A percentile compares a stretch with the other conserved stretches of the same genome.
Evolutionary conservation across 2,797 vertebrate species (phyloP).

Genomic region (Geotrypetes seraphini): DNA sequence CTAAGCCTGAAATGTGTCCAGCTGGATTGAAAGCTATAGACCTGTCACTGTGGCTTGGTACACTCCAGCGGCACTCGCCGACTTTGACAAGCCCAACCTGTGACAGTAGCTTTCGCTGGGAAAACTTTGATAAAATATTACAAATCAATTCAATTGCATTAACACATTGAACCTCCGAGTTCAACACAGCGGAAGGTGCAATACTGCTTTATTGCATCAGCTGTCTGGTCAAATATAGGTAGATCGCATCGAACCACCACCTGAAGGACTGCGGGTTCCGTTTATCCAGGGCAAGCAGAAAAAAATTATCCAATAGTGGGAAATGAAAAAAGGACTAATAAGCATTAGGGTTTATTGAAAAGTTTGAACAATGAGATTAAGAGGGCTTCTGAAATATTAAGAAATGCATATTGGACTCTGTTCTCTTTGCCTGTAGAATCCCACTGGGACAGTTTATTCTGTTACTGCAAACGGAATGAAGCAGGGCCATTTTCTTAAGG

Average conservation of each 20-base stretch:
- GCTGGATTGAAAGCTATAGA: too few relatives aligned
- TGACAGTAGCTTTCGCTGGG: conserved; percentile 40
- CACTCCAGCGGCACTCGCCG: conserved; percentile 29
- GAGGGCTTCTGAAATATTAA: conserved; percentile 51
- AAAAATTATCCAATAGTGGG: conserved; percentile 51
- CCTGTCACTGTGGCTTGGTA: conserved; percentile 17
- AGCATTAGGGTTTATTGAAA: conserved; percentile 50
- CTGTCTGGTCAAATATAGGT: conserved; percentile 58
- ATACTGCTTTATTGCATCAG: conserved; percentile 58
- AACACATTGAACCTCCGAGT: conserved; percentile 48
- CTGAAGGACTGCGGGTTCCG: conserved; percentile 29
- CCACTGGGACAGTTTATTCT: conserved; percentile 45
- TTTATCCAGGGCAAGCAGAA: conserved; percentile 51
- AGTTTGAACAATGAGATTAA: conserved; percentile 55
- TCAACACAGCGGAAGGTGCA: conserved; percentile 54
- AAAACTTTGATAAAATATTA: conserved; percentile 57
- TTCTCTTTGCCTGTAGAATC: conserved; percentile 43
- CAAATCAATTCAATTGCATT: conserved; percentile 59
- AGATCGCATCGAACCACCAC: too few relatives aligned
- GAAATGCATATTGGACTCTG: conserved; percentile 37
- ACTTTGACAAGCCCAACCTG: conserved; percentile 34
- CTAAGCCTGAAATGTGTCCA: too few relatives aligned
- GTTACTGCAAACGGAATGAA: conserved; percentile 38
- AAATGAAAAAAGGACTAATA: conserved; percentile 60
- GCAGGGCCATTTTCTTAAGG: conserved; percentile 43